phyloP scores from a whole-genome alignment of 2,797 vertebrate species.

The Phataginus tricuspis region DNA sequence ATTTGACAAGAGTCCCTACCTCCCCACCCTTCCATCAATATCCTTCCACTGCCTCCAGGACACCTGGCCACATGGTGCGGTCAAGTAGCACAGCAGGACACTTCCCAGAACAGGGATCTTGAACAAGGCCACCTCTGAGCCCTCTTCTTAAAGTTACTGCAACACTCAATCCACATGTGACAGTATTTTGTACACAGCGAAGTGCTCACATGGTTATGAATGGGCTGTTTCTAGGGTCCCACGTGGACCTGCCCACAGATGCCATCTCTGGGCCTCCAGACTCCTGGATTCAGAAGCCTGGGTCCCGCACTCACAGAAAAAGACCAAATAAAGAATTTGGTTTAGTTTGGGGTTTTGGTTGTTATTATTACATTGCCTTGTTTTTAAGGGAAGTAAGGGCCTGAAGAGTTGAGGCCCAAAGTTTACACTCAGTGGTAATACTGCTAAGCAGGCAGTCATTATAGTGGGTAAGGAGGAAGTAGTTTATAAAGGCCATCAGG shows the following conservation, averaged over 20 bases:
- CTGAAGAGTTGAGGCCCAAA: neutral
- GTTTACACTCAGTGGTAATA: neutral
- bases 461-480: neutral
- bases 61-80: neutral
- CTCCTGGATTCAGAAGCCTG: neutral
- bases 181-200: neutral
- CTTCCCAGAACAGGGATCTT: neutral
- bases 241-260: too few relatives aligned
- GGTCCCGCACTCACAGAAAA: neutral
- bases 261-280: neutral
- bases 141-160: neutral
- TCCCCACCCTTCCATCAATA: neutral
- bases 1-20: neutral
- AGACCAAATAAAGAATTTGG: neutral
- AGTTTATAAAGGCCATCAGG: neutral
- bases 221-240: neutral
- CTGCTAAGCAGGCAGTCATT: neutral
- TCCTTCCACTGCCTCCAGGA: neutral
- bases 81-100: accelerated
- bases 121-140: neutral
- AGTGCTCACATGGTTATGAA: too few relatives aligned
- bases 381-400: constrained; percentile 47
- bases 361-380: neutral
- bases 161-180: neutral
- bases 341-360: neutral